Evolutionary conservation across 1,140 invertebrate species (phyloP), one percentile per base, ranked within the genome.

Genomic region (Ips nitidus): DNA sequence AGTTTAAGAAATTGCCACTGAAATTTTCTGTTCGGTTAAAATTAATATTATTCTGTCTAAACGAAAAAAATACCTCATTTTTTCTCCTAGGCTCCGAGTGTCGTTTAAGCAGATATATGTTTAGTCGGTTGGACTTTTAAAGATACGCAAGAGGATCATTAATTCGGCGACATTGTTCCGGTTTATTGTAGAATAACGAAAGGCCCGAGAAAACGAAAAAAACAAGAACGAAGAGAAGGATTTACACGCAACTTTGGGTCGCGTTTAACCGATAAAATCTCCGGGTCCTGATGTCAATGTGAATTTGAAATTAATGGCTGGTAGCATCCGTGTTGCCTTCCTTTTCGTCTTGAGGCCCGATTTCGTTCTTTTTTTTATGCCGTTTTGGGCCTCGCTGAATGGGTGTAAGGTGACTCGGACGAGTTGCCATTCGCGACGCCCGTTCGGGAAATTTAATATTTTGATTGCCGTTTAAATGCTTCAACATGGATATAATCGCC

Each of bases 261-360:
- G 64, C 41, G 64, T 57, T 66, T 42, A 68, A 53, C 66, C 47
- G 66, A 68, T 68, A 68, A 68, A 40, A 68, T 68, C 66, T 68
- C 36, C 57, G 41, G 66, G 57, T 60, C 66, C 66, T 61, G 47
- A 68, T 68, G 66, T 68, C 66, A 68, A 68, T 68, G 66, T 60
- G 57, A 60, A 59, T 68, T 68, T 68, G 56, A 47, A 60, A 68
- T 68, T 60, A 60, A 68, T 68, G 66, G 66, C 41, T 53, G 57
- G 66, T 68, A 68, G 66, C 66, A 68, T 68, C 66, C 57, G 47
- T 68, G 66, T 68, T 52, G 57, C 45, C 39, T 60, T 60, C 41
- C 36, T 60, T 68, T 60, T 59, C 8, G 57, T 37, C 7, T 42
- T 60, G 6, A 60, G 22, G 38, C 37, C 43, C 22, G 42, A 52